Evolutionary conservation across 2,888 invertebrate genomes (phyloP).

Genomic region (Acanthopleura granulata): DNA sequence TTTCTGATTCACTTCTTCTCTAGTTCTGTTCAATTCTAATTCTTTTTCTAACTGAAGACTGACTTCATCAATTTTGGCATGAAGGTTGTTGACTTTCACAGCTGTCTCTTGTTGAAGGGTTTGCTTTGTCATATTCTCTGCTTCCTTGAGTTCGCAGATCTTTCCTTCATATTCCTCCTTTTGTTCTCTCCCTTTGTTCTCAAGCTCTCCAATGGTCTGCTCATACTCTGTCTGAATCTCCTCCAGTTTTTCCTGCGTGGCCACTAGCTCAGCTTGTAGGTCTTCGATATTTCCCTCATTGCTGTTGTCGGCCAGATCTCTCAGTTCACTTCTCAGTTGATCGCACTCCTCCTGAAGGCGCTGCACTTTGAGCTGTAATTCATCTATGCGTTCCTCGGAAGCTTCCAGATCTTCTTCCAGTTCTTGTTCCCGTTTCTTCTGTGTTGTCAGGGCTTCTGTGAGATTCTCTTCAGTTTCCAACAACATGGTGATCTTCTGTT

Average conservation of each 20-base stretch:
- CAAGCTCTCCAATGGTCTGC: slow-evolving; percentile 32
- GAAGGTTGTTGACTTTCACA: not conserved
- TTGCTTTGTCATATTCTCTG: not conserved
- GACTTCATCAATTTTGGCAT: not conserved
- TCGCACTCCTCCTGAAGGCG: slow-evolving; percentile 39
- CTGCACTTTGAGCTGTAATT: slow-evolving; percentile 34
- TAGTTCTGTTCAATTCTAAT: not conserved
- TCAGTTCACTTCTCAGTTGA: slow-evolving; percentile 36
- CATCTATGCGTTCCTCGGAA: slow-evolving; percentile 32
- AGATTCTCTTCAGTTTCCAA: slow-evolving; percentile 40
- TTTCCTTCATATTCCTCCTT: slow-evolving; percentile 22
- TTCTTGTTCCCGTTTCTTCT: slow-evolving; percentile 39
- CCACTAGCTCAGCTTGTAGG: slow-evolving; percentile 12
- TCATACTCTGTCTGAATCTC: slow-evolving; percentile 53
- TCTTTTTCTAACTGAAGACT: slow-evolving; percentile 12
- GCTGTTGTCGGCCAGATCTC: slow-evolving; percentile 36
- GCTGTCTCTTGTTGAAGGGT: slow-evolving; percentile 4
- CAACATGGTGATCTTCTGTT: slow-evolving; percentile 40
- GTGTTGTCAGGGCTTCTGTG: slow-evolving; percentile 39
- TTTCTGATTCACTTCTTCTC: not conserved
- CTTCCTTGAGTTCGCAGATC: not conserved
- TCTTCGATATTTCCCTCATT: slow-evolving; percentile 21
- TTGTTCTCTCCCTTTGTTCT: slow-evolving; percentile 31
- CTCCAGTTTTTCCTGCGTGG: slow-evolving; percentile 46
- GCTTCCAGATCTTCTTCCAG: slow-evolving; percentile 42